Evolutionary conservation across 2,888 invertebrate genomes (phyloP), one percentile per base, ranked within the genome.

Genomic region (Thysanoteuthis rhombus): DNA sequence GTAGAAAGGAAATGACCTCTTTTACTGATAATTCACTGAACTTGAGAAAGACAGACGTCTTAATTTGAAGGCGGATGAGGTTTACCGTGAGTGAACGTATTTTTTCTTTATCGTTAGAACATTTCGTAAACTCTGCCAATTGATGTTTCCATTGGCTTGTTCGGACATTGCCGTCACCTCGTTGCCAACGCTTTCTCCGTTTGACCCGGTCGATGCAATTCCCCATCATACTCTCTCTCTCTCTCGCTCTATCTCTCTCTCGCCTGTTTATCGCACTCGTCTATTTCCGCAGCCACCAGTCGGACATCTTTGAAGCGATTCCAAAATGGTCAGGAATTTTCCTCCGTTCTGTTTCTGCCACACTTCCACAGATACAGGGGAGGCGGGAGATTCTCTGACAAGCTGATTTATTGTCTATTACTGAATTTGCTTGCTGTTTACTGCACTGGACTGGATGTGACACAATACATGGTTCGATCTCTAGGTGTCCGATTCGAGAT

Each of bases 301-400:
- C 75, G 75, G n/a, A 75, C n/a, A 75, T 75, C 75, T 75, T 75
- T 75, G 75, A 75, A n/a, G 75, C 75, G n/a, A 75, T 75, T 75
- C 75, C 75, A 75, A 75, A 75, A 75, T 16, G 16, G 75, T n/a
- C 75, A n/a, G n/a, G 75, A 75, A 75, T 75, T 75, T 75, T 75
- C 75, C 4, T 75, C 75, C 75, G n/a, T 75, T 75, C 19, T n/a
- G 1, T 36, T 75, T 36, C 36, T 75, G n/a, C 75, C 16, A 10
- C 75, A n/a, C 75, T 75, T 36, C 25, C 75, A n/a, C n/a, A 10
- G n/a, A 75, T 16, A 16, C 75, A 75, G 16, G 25, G 8, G 4
- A 10, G 10, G 16, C 1, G 19, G 75, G 16, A n/a, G 75, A 2
- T 12, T 3, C 75, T 75, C 75, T 75, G 75, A 75, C 36, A 75